Evolutionary conservation across 2,797 vertebrate genomes (phyloP), one percentile per base, ranked within the genome.

Genomic region (Gallirallus australis): DNA sequence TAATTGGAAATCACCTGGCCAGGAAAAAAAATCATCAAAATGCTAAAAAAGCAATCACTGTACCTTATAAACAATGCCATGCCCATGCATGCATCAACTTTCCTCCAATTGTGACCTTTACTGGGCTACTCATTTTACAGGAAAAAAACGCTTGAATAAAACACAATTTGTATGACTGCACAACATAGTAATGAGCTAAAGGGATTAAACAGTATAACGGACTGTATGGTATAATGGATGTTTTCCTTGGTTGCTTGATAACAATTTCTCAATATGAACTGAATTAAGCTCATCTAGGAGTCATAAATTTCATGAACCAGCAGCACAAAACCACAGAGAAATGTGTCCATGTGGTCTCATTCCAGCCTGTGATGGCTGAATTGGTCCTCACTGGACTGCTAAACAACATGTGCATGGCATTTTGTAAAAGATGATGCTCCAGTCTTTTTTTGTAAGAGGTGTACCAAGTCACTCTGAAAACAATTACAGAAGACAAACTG

Each of bases 401-500:
- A 70, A 90, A 61, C 13, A 77, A 5, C 24, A 14, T 56, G 28
- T 12, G 16, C 18, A 25, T 3, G 11, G 12, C 37, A 39, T 5
- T 73, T 48, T 86, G 30, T 42, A 54, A 75, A 73, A 78, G 35
- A 54, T 59, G 31, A 56, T 65, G 77, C 20, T 70, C 30, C 69
- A 63, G 2, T 59, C 6, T 88, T 92, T 83, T 25, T 25, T 86
- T 64, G 12, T 61, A 75, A 92, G 25, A 72, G 50, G 17, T 45
- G 13, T 37, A 78, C 23, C 35, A 80, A 78, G 39, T 47, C 79
- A 76, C 56, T 96, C 21, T 89, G 77, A 82, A 97, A 96, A 93
- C 23, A 95, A 92, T 95, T 90, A 90, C 50, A 89, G 76, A 90
- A 95, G 57, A 93, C 40, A 96, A 97, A 96, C 54, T 89, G 47